phyloP scores from a whole-genome alignment of 2,113 vertebrate species.

The Lethenteron reissneri region DNA sequence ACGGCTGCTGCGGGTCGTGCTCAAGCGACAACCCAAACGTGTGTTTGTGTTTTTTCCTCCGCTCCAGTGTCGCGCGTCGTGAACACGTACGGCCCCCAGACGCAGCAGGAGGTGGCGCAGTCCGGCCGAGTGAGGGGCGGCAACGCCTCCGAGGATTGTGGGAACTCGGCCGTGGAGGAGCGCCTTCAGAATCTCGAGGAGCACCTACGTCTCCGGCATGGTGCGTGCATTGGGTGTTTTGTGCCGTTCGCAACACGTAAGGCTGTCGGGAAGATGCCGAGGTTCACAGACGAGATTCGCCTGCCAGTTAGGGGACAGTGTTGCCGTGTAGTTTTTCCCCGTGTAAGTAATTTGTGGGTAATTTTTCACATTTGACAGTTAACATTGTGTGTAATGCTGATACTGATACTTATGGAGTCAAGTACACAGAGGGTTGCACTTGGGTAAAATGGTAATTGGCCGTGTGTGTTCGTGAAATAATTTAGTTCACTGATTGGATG shows the following conservation, averaged over 20 bases:
- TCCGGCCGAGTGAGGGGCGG: conserved; percentile 29
- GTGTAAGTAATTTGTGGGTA: no score
- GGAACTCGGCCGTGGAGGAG: conserved; percentile 66
- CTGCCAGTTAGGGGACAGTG: no score
- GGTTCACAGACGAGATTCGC: no score
- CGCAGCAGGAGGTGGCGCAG: conserved; percentile 29
- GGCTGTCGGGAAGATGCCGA: no score
- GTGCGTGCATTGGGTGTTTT: conserved; percentile 19
- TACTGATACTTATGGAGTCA: no score
- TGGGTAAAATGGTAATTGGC: no score
- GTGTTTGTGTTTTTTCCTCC: background rate
- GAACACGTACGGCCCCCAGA: conserved; percentile 83
- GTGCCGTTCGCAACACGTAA: background rate
- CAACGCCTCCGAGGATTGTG: conserved; percentile 32
- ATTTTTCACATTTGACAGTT: no score
- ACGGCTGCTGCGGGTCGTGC: background rate
- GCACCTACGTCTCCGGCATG: conserved; percentile 59
- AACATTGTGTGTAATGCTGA: no score
- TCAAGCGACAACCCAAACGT: background rate
- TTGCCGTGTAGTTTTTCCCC: no score
- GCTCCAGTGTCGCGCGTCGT: conserved; percentile 62
- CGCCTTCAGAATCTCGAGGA: conserved; percentile 74
- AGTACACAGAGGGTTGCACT: no score
- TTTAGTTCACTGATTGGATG: no score
- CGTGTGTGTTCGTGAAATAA: no score